Evolutionary conservation across 2,797 vertebrate genomes (phyloP).

Genomic region (Triplophysa yarkandensis): DNA sequence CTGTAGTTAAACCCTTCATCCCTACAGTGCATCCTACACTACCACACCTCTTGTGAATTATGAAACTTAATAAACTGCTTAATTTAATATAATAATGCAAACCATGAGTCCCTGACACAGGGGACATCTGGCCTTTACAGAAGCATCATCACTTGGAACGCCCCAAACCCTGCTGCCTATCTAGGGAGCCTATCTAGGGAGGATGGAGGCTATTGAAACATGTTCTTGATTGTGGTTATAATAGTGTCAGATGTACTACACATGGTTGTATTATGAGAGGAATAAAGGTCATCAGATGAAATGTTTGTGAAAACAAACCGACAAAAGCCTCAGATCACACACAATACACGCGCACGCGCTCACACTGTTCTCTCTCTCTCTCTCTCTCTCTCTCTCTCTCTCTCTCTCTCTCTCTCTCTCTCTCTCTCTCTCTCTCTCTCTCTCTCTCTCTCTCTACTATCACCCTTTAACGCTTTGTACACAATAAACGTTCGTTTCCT

Average conservation of each 20-base stretch:
- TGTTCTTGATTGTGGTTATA: neutral
- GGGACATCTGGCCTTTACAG: neutral
- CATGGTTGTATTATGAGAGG: neutral
- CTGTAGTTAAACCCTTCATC: neutral
- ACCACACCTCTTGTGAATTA: neutral
- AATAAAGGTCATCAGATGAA: neutral
- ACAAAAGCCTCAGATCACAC: slow-evolving; percentile 25
- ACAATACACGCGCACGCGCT: slow-evolving; percentile 20
- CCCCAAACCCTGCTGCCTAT: slow-evolving; percentile 9
- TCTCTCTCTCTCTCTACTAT: slow-evolving; percentile 24
- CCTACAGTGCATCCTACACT: neutral
- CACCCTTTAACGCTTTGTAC: slow-evolving; percentile 54
- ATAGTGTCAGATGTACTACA: slow-evolving; percentile 1
- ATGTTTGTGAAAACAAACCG: slow-evolving; percentile 17
- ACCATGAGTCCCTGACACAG: neutral
- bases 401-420: slow-evolving; percentile 15
- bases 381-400: slow-evolving; percentile 8
- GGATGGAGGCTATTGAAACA: too few relatives aligned
- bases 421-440: slow-evolving; percentile 7
- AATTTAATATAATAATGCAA: neutral
- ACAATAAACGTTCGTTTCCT: slow-evolving; percentile 63
- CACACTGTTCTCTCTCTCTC: slow-evolving; percentile 18
- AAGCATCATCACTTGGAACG: slow-evolving; percentile 14
- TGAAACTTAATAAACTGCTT: neutral
- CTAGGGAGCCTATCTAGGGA: slow-evolving; percentile 15